phyloP scores from a whole-genome alignment of 1,140 invertebrate genomes.

The Drosophila triauraria region DNA sequence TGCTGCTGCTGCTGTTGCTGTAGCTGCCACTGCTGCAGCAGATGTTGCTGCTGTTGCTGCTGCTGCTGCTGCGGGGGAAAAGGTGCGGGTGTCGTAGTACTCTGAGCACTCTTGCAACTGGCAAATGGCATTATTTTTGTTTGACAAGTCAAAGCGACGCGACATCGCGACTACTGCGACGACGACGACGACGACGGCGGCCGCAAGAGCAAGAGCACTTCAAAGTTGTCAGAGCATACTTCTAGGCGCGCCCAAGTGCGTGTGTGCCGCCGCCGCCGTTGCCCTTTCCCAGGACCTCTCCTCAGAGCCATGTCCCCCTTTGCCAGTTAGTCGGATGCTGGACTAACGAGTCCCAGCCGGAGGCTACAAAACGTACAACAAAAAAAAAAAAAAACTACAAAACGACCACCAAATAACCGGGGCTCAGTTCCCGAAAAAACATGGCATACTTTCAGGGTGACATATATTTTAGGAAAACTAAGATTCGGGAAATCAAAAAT shows the following conservation, averaged over 20 bases:
- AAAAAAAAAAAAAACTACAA: slow-evolving; percentile 9
- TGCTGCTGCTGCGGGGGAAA: neutral
- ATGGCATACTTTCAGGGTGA: neutral
- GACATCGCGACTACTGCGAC: slow-evolving; percentile 47
- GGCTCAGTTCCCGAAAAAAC: slow-evolving; percentile 4
- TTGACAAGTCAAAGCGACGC: slow-evolving; percentile 71
- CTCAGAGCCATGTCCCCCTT: neutral
- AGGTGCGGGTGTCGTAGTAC: slow-evolving; percentile 26
- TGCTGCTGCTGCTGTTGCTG: slow-evolving; percentile 8
- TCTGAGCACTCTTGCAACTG: slow-evolving; percentile 58
- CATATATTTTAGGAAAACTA: neutral
- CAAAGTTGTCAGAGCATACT: slow-evolving; percentile 76
- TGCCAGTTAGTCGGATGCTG: slow-evolving; percentile 33
- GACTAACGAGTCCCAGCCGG: slow-evolving; percentile 48
- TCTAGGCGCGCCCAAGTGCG: slow-evolving; percentile 69
- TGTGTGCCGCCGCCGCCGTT: slow-evolving; percentile 31
- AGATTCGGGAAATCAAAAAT: too few species aligned
- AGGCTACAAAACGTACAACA: slow-evolving; percentile 29
- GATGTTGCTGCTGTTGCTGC: slow-evolving; percentile 6
- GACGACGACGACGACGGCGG: slow-evolving; percentile 13
- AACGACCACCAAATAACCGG: neutral
- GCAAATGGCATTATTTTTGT: slow-evolving; percentile 77
- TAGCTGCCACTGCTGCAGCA: neutral
- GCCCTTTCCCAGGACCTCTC: neutral
- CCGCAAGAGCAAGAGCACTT: slow-evolving; percentile 68